A percentile compares a stretch with the other conserved stretches of the same genome.
phyloP scores from a whole-genome alignment of 2,888 invertebrate species.

The Himalopsyche anomala region DNA sequence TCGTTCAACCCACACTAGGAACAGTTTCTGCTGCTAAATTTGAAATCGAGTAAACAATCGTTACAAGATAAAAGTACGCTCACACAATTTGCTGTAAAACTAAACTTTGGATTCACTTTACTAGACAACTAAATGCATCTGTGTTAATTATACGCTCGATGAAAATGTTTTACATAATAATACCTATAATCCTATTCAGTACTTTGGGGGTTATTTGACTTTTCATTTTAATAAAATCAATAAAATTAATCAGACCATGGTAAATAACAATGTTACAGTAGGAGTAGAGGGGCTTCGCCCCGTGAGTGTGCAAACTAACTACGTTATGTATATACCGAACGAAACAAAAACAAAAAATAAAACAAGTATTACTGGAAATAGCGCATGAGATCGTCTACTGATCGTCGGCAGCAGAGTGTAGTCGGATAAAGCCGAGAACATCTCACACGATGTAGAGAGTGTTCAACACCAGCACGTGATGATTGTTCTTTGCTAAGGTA shows the following conservation, averaged over 20 bases:
- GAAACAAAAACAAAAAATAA: conserved; percentile 66
- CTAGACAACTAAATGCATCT: conserved; percentile 76
- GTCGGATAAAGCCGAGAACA: conserved; percentile 68
- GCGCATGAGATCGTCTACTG: conserved; percentile 64
- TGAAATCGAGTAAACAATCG: conserved; percentile 69
- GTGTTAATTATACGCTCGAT: conserved; percentile 56
- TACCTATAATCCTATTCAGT: conserved; percentile 73
- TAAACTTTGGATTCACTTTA: conserved; percentile 78
- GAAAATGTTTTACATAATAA: conserved; percentile 67
- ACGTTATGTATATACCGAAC: conserved; percentile 49
- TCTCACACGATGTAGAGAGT: conserved; percentile 94
- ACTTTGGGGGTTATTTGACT: conserved; percentile 77
- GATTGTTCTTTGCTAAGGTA: conserved; percentile 98
- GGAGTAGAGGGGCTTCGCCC: conserved; percentile 62
- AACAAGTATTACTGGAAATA: conserved; percentile 63
- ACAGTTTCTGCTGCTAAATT: conserved; percentile 78
- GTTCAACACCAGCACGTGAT: conserved; percentile 97
- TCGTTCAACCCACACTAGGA: conserved; percentile 77
- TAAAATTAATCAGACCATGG: conserved; percentile 72
- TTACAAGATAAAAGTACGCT: conserved; percentile 66
- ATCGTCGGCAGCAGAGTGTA: conserved; percentile 58
- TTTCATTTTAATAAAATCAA: conserved; percentile 68
- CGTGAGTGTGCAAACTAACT: conserved; percentile 64
- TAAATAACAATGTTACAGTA: conserved; percentile 62
- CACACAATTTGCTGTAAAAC: conserved; percentile 68